Evolutionary conservation across 2,113 vertebrate species (phyloP).

Genomic region (Piaya cayana): DNA sequence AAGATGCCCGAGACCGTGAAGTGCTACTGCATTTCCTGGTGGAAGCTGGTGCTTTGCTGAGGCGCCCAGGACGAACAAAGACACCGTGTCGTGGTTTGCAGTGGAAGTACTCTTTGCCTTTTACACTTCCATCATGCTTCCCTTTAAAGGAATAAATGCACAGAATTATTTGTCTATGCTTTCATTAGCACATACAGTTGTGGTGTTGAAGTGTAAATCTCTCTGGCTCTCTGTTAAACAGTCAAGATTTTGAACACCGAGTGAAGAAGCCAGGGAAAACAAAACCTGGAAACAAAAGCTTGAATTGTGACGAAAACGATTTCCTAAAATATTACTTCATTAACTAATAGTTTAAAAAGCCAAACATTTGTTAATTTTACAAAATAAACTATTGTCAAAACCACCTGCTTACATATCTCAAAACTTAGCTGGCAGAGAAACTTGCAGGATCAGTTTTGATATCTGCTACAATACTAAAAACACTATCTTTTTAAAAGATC

Average conservation of each 20-base stretch:
- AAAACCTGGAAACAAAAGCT: background rate
- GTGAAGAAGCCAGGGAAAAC: background rate
- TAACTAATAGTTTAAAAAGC: background rate
- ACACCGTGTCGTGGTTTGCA: conserved; percentile 81
- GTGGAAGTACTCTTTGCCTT: conserved; percentile 84
- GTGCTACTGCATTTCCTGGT: conserved; percentile 64
- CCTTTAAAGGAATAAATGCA: conserved; percentile 74
- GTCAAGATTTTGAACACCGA: background rate
- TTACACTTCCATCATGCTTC: conserved; percentile 84
- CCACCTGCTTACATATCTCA: background rate
- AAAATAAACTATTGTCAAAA: background rate
- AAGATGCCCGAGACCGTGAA: conserved; percentile 66
- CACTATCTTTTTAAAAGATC: background rate
- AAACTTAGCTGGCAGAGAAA: background rate
- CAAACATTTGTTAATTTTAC: background rate
- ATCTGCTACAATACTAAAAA: background rate
- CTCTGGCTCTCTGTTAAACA: background rate
- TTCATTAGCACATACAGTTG: background rate
- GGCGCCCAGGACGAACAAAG: conserved; percentile 82
- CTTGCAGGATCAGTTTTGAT: background rate
- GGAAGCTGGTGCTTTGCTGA: conserved; percentile 77
- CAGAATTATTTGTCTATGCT: background rate
- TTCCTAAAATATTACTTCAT: background rate
- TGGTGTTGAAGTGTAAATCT: background rate
- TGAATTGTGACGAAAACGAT: background rate